These are phyloP conservation scores for Poeciliopsis retropinna DNA, from an alignment of 2,113 vertebrate species.

Conservation along the genomic window DNA sequence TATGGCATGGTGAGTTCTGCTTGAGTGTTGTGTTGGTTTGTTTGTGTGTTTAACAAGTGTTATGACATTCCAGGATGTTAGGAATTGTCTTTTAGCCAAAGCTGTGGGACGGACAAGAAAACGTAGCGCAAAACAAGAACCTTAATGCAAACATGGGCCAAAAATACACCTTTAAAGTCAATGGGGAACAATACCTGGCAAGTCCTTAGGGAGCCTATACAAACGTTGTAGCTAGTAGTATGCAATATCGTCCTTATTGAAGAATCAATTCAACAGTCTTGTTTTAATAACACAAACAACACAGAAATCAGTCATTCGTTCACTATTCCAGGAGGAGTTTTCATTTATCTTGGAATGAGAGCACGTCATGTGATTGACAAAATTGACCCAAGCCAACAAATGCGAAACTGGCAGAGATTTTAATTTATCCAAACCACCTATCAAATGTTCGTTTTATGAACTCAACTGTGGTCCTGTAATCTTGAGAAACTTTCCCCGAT, in stretches of 20 bases:
- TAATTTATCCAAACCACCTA: constrained; percentile 22
- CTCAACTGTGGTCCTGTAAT: constrained; percentile 11
- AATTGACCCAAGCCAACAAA: constrained; percentile 20
- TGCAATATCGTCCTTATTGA: constrained; percentile 1
- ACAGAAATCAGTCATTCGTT: neutral
- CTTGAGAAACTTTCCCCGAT: constrained; percentile 5
- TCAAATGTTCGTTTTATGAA: constrained; percentile 26
- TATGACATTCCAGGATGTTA: constrained; percentile 68
- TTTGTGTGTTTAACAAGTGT: constrained; percentile 61
- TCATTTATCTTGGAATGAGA: neutral
- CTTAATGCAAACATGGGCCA: constrained; percentile 53
- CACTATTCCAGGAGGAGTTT: neutral
- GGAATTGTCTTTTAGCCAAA: constrained; percentile 61
- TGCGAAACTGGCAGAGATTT: constrained; percentile 27
- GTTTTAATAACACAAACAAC: neutral
- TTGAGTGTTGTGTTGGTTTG: constrained; percentile 44
- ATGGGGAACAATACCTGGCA: constrained; percentile 65
- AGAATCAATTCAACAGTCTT: neutral
- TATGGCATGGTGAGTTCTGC: constrained; percentile 13
- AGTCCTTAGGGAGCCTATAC: constrained; percentile 48
- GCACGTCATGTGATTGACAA: constrained; percentile 14
- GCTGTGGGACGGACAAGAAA: constrained; percentile 50
- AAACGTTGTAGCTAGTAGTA: constrained; percentile 29
- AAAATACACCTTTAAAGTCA: constrained; percentile 71
- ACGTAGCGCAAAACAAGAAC: constrained; percentile 58